Percentiles rank a stretch among this genome's conserved stretches.
These are phyloP conservation scores for Sebastes schlegelii DNA, from an alignment of 2,113 vertebrate genomes.

Conservation along the genomic window DNA sequence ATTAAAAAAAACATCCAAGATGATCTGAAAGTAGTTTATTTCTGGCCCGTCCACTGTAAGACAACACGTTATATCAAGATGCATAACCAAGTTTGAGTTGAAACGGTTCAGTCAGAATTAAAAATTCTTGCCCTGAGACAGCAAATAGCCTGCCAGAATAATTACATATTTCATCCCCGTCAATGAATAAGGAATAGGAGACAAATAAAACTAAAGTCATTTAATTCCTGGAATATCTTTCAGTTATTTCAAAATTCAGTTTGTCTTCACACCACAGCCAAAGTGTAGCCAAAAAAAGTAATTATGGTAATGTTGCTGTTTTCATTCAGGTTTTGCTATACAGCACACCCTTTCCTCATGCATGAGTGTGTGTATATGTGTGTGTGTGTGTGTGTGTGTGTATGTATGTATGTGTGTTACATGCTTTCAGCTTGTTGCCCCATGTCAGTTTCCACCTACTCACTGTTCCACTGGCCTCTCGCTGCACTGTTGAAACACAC, in stretches of 20 bases:
- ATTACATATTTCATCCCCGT: not conserved
- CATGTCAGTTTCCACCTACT: constrained; percentile 63
- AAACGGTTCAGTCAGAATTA: not conserved
- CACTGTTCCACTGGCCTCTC: constrained; percentile 42
- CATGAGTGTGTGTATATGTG: not conserved
- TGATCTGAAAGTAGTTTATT: not conserved
- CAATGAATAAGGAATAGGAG: not conserved
- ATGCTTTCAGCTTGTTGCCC: constrained; percentile 51
- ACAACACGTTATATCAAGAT: not conserved
- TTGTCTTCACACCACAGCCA: not conserved
- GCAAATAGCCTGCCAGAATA: not conserved
- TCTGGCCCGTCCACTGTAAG: not conserved
- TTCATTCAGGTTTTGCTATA: constrained; percentile 3
- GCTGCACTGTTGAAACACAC: constrained; percentile 22
- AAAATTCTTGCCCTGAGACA: not conserved
- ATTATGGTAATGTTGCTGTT: not conserved
- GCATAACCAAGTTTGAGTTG: not conserved
- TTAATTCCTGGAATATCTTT: not conserved
- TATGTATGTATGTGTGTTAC: not conserved
- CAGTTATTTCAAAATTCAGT: not conserved
- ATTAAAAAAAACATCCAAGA: not conserved
- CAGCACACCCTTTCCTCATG: not conserved
- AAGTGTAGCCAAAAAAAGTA: not conserved
- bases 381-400: not conserved
- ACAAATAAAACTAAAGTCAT: not conserved